These are phyloP conservation scores for Aleadryas rufinucha DNA, from an alignment of 2,113 vertebrate species.

Conservation along the genomic window DNA sequence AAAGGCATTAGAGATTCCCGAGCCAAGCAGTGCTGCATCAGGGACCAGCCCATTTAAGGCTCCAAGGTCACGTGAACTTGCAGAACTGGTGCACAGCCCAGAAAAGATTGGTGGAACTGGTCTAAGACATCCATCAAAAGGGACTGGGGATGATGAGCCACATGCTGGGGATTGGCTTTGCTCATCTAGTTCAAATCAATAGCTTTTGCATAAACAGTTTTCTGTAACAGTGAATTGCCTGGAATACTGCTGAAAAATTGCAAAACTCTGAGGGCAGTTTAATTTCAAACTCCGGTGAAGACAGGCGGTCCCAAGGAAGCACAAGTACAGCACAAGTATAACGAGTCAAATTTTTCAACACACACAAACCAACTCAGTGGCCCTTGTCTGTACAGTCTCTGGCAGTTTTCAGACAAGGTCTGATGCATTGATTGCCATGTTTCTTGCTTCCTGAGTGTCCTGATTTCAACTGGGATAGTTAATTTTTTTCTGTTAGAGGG, in stretches of 20 bases:
- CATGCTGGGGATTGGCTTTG: background rate
- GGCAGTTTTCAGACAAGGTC: background rate
- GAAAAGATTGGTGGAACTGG: background rate
- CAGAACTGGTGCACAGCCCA: background rate
- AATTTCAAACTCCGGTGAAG: background rate
- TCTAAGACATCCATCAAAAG: background rate
- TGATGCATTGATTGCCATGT: background rate
- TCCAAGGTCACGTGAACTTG: background rate
- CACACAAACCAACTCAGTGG: fast-evolving
- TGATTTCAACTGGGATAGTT: background rate
- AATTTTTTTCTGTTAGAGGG: background rate
- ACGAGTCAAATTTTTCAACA: background rate
- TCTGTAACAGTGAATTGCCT: background rate
- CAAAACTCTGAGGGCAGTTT: background rate
- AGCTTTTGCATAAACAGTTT: background rate
- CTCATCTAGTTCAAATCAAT: background rate
- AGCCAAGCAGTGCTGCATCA: background rate
- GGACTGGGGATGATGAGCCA: background rate
- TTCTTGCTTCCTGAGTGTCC: background rate
- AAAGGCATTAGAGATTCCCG: background rate
- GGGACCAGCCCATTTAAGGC: background rate
- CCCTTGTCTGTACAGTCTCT: background rate
- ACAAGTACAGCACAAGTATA: background rate
- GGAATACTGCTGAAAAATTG: background rate
- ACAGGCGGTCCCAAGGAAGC: background rate